A percentile compares a stretch with the other conserved stretches of the same genome.
Evolutionary conservation across 2,888 invertebrate genomes (phyloP).

Genomic region (Pterobdella sp.): DNA sequence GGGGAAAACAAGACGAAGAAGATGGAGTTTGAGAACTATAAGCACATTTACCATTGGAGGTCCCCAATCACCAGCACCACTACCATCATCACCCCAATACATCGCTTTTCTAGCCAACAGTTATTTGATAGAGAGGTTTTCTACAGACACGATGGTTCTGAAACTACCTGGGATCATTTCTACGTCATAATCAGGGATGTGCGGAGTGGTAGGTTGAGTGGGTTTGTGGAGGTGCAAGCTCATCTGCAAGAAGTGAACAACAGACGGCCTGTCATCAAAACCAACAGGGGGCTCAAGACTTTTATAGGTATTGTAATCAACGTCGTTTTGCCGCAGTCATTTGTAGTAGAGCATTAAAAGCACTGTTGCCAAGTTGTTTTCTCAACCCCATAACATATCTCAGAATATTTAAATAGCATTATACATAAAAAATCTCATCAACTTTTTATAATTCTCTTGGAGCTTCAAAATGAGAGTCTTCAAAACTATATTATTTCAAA

Average conservation of each 20-base stretch:
- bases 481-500: too few species aligned
- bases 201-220: not conserved
- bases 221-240: not conserved
- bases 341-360: too few species aligned
- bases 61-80: not conserved
- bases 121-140: not conserved
- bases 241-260: not conserved
- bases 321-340: too few species aligned
- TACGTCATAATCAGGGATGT: not conserved
- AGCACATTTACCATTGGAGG: not conserved
- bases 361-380: too few species aligned
- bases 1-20: not conserved
- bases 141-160: not conserved
- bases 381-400: too few species aligned
- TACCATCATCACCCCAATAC: not conserved
- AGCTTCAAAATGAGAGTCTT: too few species aligned
- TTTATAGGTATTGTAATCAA: too few species aligned
- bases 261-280: not conserved
- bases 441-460: too few species aligned
- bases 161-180: not conserved
- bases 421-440: too few species aligned
- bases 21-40: not conserved
- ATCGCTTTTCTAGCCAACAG: not conserved
- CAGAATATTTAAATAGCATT: too few species aligned
- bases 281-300: not conserved